These are phyloP conservation scores for Acleris holmiana DNA, from an alignment of 2,888 invertebrate genomes.

Conservation along the genomic window DNA sequence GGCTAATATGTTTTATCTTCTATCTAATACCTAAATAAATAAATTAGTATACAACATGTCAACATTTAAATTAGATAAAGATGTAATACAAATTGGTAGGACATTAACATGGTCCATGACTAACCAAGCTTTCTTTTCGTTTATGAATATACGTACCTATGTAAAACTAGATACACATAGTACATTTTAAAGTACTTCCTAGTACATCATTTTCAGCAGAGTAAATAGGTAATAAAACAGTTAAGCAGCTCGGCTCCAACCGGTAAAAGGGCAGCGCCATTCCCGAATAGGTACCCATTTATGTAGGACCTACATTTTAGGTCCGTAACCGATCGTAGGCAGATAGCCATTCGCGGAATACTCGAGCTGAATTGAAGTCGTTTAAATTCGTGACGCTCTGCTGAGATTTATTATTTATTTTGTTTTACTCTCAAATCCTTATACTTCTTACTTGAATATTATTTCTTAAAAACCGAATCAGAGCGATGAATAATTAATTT, in stretches of 20 bases:
- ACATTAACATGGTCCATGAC: no score
- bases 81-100: no score
- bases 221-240: neutral
- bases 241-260: neutral
- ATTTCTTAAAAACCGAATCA: slow-evolving; percentile 2
- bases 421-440: slow-evolving; percentile 5
- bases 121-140: neutral
- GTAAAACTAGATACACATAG: neutral
- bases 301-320: slow-evolving; percentile 7
- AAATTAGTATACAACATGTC: no score
- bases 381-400: slow-evolving; percentile 12
- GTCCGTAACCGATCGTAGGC: slow-evolving; percentile 26
- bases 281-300: slow-evolving; percentile 14
- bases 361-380: slow-evolving; percentile 9
- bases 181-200: no score
- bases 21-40: no score
- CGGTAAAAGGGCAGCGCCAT: slow-evolving; percentile 2
- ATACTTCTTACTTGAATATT: slow-evolving; percentile 5
- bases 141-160: neutral
- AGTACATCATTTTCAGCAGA: neutral
- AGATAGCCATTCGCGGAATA: slow-evolving; percentile 22
- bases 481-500: slow-evolving; percentile 15
- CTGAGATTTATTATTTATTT: slow-evolving; percentile 3
- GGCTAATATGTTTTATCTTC: no score
- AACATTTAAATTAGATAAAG: no score